A percentile compares a stretch with the other conserved stretches of the same genome.
phyloP scores from a whole-genome alignment of 53 echinoderm and acorn worm species.

The Paelopatides confundens region DNA sequence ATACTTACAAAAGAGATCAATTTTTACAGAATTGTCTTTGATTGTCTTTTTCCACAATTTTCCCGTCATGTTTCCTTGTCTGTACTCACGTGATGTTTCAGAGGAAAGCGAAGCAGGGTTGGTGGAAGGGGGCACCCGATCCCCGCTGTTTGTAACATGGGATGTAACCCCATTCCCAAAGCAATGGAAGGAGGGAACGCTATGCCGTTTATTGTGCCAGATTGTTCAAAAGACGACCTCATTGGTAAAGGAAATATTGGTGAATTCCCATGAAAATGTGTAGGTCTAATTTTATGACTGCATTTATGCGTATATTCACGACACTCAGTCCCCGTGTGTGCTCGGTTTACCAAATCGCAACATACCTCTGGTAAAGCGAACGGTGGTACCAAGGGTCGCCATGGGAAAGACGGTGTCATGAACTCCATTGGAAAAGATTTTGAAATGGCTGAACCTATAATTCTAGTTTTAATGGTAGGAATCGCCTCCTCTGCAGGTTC shows the following conservation, averaged over 20 bases:
- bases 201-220: slow-evolving; percentile 10
- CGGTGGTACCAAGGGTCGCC: slow-evolving; percentile 34
- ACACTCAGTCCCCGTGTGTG: slow-evolving; percentile 16
- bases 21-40: background rate
- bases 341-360: background rate
- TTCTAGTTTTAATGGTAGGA: background rate
- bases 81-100: slow-evolving; percentile 48
- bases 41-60: background rate
- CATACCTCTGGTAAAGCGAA: slow-evolving; percentile 21
- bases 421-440: slow-evolving; percentile 41
- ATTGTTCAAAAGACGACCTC: slow-evolving; percentile 70
- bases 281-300: slow-evolving; percentile 17
- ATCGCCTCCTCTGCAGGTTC: background rate
- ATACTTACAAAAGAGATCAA: too few relatives aligned
- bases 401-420: slow-evolving; percentile 57
- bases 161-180: slow-evolving; percentile 25
- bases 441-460: background rate
- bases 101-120: slow-evolving; percentile 38
- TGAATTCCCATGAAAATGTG: slow-evolving; percentile 51
- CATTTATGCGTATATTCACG: slow-evolving; percentile 16
- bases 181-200: slow-evolving; percentile 18
- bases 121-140: slow-evolving; percentile 45
- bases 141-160: slow-evolving; percentile 2
- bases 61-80: slow-evolving; percentile 38
- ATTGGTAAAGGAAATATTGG: slow-evolving; percentile 90